A percentile compares a stretch with the other conserved stretches of the same genome.
phyloP scores from a whole-genome alignment of 2,797 vertebrate genomes.

The Craterocephalus amniculus region DNA sequence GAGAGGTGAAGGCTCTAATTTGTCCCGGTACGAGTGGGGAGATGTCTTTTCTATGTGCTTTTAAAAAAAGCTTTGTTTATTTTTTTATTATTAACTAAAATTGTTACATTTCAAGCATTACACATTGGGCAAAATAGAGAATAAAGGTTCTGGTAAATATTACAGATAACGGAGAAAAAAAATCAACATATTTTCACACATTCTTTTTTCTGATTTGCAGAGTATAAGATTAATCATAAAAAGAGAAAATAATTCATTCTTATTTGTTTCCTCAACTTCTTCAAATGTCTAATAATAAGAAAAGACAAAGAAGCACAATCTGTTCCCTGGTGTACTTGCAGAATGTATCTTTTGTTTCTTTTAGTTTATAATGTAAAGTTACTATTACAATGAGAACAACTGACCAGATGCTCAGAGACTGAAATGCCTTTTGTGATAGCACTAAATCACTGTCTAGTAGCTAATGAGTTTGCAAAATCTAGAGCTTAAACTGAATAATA shows the following conservation, averaged over 20 bases:
- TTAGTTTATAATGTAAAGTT: background rate
- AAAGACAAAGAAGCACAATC: background rate
- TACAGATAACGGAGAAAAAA: no score
- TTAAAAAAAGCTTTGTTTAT: no score
- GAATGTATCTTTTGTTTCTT: background rate
- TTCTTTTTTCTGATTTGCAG: background rate
- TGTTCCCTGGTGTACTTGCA: background rate
- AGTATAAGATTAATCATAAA: background rate
- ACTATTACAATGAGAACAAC: background rate
- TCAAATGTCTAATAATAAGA: background rate
- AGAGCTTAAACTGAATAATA: conserved; percentile 12
- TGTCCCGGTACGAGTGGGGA: no score
- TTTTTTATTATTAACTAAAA: no score
- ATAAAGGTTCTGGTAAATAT: no score
- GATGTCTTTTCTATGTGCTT: no score
- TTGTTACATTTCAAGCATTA: no score
- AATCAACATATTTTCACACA: background rate
- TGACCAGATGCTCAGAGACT: background rate
- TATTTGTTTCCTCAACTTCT: no score
- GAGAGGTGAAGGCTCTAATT: no score
- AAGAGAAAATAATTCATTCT: background rate
- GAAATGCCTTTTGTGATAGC: conserved; percentile 4
- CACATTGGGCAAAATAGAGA: no score
- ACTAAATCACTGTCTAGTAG: background rate
- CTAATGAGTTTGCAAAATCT: conserved; percentile 7